Percentiles rank a stretch among this genome's conserved stretches.
These are phyloP conservation scores for Prosopocoilus inquinatus DNA, from an alignment of 2,888 invertebrate genomes.

Conservation along the genomic window DNA sequence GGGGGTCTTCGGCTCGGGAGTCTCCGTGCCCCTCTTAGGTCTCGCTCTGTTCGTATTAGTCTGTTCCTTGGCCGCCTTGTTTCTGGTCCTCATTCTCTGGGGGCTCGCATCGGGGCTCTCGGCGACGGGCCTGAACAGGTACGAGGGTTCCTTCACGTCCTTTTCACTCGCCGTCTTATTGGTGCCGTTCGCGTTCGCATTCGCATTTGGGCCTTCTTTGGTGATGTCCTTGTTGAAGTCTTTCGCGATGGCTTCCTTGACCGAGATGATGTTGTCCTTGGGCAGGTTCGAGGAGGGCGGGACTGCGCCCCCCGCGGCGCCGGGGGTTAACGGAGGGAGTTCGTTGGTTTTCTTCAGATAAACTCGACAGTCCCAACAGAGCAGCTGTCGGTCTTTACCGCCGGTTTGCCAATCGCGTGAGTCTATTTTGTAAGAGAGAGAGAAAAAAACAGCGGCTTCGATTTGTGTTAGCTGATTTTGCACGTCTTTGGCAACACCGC, in stretches of 20 bases:
- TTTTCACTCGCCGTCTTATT: constrained; percentile 15
- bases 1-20: constrained; percentile 57
- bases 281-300: constrained; percentile 17
- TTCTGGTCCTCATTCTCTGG: constrained; percentile 85
- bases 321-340: constrained; percentile 58
- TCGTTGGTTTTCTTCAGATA: constrained; percentile 78
- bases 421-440: constrained; percentile 46
- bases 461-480: no score
- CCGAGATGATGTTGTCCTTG: constrained; percentile 18
- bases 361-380: constrained; percentile 74
- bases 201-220: constrained; percentile 19
- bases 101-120: constrained; percentile 79
- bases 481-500: no score
- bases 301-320: constrained; percentile 35
- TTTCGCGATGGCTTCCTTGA: constrained; percentile 18
- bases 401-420: constrained; percentile 72
- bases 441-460: no score
- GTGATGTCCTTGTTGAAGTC: constrained; percentile 16
- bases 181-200: constrained; percentile 13
- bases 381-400: constrained; percentile 65
- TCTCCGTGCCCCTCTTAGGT: constrained; percentile 62
- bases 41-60: constrained; percentile 52
- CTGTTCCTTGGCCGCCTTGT: constrained; percentile 76
- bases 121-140: constrained; percentile 34
- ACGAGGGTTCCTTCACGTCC: constrained; percentile 28